phyloP scores from a whole-genome alignment of 2,888 invertebrate species.

The Leucophenga maculata region DNA sequence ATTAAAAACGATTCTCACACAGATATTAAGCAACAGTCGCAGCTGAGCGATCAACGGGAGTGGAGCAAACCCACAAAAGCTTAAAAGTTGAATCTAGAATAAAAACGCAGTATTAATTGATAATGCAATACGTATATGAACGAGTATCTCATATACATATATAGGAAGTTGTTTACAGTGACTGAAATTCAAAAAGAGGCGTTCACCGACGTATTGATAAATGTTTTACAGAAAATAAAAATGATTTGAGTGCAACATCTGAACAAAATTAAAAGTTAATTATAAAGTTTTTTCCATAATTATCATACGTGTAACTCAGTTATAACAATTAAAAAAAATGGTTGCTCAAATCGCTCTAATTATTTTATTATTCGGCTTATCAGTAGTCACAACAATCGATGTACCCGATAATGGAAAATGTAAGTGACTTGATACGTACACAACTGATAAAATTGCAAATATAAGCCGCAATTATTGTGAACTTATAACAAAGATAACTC shows the following conservation, averaged over 20 bases:
- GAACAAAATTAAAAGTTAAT: background rate
- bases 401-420: slow-evolving; percentile 64
- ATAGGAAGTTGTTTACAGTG: too few relatives aligned
- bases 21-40: slow-evolving; percentile 9
- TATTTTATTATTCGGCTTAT: slow-evolving; percentile 41
- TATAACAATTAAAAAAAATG: slow-evolving; percentile 10
- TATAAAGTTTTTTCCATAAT: too few relatives aligned
- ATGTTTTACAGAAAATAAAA: background rate
- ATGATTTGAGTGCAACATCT: background rate
- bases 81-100: too few relatives aligned
- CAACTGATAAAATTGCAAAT: too few relatives aligned
- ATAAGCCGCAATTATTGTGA: too few relatives aligned
- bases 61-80: background rate
- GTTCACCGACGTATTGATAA: background rate
- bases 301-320: too few relatives aligned
- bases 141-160: too few relatives aligned
- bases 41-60: slow-evolving; percentile 2
- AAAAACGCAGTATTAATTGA: too few relatives aligned
- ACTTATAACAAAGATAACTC: too few relatives aligned
- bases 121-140: too few relatives aligned
- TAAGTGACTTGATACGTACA: slow-evolving; percentile 45
- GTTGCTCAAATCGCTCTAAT: slow-evolving; percentile 25
- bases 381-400: slow-evolving; percentile 41
- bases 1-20: background rate
- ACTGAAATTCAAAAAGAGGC: too few relatives aligned